Evolutionary conservation across 2,888 invertebrate genomes (phyloP).

Genomic region (Drosophila cracens): DNA sequence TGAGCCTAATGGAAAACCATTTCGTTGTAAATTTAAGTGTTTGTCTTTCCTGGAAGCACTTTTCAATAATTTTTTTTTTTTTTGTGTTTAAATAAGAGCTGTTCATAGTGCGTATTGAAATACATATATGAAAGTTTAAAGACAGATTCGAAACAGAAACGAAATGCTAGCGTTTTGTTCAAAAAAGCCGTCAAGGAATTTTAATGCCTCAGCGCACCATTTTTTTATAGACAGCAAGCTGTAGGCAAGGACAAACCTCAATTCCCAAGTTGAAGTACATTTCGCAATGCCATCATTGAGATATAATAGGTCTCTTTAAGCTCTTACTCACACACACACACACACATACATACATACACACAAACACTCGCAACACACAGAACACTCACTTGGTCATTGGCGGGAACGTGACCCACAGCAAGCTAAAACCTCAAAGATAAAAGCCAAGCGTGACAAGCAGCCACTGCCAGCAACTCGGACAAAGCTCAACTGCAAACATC

Average conservation of each 20-base stretch:
- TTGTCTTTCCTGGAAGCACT: slow-evolving; percentile 11
- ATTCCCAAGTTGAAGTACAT: slow-evolving; percentile 1
- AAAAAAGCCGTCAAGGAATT: not conserved
- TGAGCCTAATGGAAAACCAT: slow-evolving; percentile 35
- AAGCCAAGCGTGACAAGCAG: slow-evolving; percentile 62
- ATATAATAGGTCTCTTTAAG: slow-evolving; percentile 24
- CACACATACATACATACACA: not conserved
- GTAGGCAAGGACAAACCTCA: not conserved
- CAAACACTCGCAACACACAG: slow-evolving; percentile 6
- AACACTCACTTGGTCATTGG: slow-evolving; percentile 15
- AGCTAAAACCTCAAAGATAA: slow-evolving; percentile 42
- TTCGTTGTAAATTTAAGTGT: slow-evolving; percentile 2
- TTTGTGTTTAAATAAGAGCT: not conserved
- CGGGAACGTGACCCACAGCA: slow-evolving; percentile 61
- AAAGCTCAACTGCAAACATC: slow-evolving; percentile 29
- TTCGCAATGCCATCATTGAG: not conserved
- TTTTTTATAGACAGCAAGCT: not conserved
- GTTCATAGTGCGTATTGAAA: not conserved
- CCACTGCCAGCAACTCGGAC: slow-evolving; percentile 7
- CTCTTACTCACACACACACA: slow-evolving; percentile 33
- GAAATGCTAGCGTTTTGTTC: not conserved
- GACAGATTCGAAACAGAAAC: not conserved
- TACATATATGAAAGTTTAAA: not conserved
- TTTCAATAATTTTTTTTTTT: not conserved
- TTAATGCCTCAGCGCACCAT: not conserved